Percentiles rank a stretch among this genome's conserved stretches.
Conservation (phyloP, 2,113 vertebrate species). For the Engystomops pustulosus region DNA sequence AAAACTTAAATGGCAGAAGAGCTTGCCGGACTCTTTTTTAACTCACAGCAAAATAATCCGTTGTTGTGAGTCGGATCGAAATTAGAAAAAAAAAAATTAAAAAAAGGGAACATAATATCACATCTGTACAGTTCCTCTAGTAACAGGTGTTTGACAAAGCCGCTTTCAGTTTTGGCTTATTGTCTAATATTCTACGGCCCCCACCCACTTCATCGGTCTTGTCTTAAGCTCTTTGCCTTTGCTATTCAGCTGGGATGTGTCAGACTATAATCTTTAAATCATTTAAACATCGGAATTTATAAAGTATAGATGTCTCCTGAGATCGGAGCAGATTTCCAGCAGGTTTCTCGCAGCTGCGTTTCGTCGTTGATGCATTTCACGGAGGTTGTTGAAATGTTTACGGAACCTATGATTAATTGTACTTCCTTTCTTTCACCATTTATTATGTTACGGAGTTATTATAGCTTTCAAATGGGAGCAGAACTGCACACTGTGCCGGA, state of each 20-base stretch:
- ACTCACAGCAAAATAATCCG: conserved; percentile 63
- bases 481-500: background rate
- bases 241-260: conserved; percentile 12
- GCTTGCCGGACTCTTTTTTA: conserved; percentile 69
- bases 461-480: background rate
- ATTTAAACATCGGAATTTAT: conserved; percentile 38
- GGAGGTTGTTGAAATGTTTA: background rate
- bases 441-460: background rate
- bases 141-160: conserved; percentile 68
- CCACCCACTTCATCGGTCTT: background rate
- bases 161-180: conserved; percentile 61
- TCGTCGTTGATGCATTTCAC: background rate
- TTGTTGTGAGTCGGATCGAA: conserved; percentile 66
- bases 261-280: conserved; percentile 46
- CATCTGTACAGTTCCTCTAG: conserved; percentile 68
- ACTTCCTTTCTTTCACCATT: background rate
- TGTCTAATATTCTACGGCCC: conserved; percentile 60
- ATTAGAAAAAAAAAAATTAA: background rate
- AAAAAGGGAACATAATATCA: conserved; percentile 35
- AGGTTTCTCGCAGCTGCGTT: background rate
- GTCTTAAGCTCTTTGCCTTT: conserved; percentile 52
- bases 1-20: conserved; percentile 75
- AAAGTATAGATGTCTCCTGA: conserved; percentile 24
- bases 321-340: background rate
- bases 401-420: background rate